phyloP scores from a whole-genome alignment of 2,113 vertebrate genomes.

The Ceyx cyanopectus region DNA sequence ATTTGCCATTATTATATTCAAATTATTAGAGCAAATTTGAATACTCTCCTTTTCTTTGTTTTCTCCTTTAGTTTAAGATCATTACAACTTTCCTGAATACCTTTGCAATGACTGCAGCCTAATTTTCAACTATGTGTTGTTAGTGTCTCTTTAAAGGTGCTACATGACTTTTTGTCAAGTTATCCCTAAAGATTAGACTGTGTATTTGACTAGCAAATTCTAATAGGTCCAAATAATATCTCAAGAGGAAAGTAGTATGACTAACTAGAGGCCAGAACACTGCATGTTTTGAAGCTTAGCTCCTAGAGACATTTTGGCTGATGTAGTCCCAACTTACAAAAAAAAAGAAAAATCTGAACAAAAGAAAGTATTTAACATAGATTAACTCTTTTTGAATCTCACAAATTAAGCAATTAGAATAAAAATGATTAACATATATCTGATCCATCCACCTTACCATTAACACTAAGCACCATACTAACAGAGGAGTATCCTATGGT shows the following conservation, averaged over 20 bases:
- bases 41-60: background rate
- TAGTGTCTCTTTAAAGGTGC: background rate
- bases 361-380: background rate
- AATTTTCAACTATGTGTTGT: background rate
- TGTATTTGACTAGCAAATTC: background rate
- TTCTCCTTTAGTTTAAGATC: background rate
- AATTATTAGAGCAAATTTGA: background rate
- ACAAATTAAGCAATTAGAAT: background rate
- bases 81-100: background rate
- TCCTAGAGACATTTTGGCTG: background rate
- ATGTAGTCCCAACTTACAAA: background rate
- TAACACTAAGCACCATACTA: slow-evolving; percentile 93
- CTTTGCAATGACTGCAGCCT: background rate
- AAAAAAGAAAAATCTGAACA: background rate
- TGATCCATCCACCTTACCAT: slow-evolving; percentile 77
- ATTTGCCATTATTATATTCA: background rate
- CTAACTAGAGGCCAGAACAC: background rate
- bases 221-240: background rate
- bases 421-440: background rate
- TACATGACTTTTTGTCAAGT: background rate
- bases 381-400: background rate
- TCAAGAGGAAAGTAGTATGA: background rate
- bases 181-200: background rate
- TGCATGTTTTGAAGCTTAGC: background rate
- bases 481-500: slow-evolving; percentile 91